Conservation (phyloP, 92 coral and sea anemone species). For the Epizoanthus stellaris region DNA sequence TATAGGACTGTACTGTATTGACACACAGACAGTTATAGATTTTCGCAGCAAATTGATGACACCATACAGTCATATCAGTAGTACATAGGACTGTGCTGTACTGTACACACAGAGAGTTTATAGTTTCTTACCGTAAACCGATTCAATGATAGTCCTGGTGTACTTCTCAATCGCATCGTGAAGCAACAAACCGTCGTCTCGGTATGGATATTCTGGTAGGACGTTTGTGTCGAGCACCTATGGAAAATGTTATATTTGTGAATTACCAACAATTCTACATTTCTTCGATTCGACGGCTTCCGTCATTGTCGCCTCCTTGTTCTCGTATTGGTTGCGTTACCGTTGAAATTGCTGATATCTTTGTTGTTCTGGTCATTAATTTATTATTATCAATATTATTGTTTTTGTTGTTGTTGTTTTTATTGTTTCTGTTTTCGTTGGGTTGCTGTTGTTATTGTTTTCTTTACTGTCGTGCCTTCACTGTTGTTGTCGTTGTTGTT, state of each 20-base stretch:
- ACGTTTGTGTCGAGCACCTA: conserved; percentile 81
- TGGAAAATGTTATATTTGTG: not conserved
- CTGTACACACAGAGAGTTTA: not conserved
- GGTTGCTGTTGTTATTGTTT: not conserved
- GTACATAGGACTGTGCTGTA: not conserved
- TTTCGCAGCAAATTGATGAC: no score
- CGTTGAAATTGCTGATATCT: no score
- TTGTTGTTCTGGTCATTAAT: no score
- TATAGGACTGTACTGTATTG: not conserved
- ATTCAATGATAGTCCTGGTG: conserved; percentile 73
- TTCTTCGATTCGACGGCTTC: no score
- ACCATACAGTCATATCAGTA: not conserved
- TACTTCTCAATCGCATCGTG: conserved; percentile 82
- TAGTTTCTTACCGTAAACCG: conserved; percentile 73
- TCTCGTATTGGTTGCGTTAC: no score
- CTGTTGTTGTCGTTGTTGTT: no score
- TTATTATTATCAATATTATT: no score
- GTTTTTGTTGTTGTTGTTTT: no score
- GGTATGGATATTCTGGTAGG: conserved; percentile 91
- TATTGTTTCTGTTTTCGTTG: not conserved
- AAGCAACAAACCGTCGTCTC: conserved; percentile 87
- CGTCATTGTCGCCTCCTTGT: no score
- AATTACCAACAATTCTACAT: no score
- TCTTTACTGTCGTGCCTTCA: not conserved
- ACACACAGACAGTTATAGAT: no score